Evolutionary conservation across 2,113 vertebrate genomes (phyloP).

Genomic region (Sardina pilchardus): DNA sequence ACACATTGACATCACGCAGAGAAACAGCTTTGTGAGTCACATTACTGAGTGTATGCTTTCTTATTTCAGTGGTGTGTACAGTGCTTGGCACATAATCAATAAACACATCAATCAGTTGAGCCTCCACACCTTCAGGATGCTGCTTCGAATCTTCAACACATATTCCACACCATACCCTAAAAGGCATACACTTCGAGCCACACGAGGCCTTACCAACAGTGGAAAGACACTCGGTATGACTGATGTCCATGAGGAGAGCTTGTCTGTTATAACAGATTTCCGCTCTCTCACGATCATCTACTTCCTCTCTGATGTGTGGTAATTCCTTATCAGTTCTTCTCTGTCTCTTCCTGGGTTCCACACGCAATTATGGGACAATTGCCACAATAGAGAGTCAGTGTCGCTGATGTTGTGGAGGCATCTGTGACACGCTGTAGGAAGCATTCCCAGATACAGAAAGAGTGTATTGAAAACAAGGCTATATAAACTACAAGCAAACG

Average conservation of each 20-base stretch:
- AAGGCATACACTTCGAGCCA: neutral
- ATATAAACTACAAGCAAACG: neutral
- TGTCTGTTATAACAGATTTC: constrained; percentile 10
- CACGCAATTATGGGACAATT: neutral
- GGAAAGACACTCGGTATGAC: neutral
- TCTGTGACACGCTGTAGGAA: neutral
- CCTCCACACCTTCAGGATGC: neutral
- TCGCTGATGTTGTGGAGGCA: neutral
- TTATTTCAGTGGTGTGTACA: neutral
- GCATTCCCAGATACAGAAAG: neutral
- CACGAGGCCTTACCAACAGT: neutral
- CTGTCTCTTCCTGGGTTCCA: neutral
- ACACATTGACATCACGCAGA: neutral
- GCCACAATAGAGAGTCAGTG: neutral
- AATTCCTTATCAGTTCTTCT: constrained; percentile 2
- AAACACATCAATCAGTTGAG: neutral
- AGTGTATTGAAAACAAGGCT: neutral
- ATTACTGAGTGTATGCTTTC: neutral
- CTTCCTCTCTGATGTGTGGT: neutral
- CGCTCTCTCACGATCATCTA: neutral
- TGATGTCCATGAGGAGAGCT: constrained; percentile 1
- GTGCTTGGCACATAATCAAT: too few relatives aligned
- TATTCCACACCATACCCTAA: neutral
- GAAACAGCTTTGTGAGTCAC: neutral
- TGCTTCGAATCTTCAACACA: neutral